Evolutionary conservation across 2,888 invertebrate genomes (phyloP).

Genomic region (Harpalus rubripes): DNA sequence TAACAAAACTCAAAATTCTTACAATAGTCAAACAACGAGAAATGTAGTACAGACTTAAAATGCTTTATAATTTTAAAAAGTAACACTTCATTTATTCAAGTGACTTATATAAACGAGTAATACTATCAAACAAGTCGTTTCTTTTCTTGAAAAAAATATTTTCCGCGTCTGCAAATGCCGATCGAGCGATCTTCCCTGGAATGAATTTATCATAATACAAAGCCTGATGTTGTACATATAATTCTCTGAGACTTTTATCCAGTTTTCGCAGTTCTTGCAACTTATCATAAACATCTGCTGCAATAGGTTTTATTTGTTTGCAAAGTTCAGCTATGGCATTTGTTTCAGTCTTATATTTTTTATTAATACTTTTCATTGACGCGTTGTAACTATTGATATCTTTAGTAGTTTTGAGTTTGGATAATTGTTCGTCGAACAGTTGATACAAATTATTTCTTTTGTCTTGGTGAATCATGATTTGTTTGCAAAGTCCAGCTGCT

Average conservation of each 20-base stretch:
- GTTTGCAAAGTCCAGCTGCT: conserved; percentile 51
- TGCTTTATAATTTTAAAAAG: no score
- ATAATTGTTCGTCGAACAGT: conserved; percentile 47
- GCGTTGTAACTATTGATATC: conserved; percentile 55
- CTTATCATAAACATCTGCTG: conserved; percentile 52
- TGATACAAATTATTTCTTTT: conserved; percentile 55
- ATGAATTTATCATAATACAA: conserved; percentile 55
- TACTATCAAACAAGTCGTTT: conserved; percentile 54
- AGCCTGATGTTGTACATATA: conserved; percentile 55
- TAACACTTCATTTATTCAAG: conserved; percentile 9
- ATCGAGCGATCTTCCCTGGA: conserved; percentile 51
- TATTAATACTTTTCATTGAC: conserved; percentile 55
- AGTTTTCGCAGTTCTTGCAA: conserved; percentile 53
- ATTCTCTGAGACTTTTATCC: conserved; percentile 50
- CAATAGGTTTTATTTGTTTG: conserved; percentile 43
- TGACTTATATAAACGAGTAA: conserved; percentile 53
- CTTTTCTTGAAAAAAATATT: conserved; percentile 58
- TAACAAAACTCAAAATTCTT: no score
- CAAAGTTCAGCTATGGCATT: conserved; percentile 38
- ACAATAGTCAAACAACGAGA: no score
- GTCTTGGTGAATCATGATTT: conserved; percentile 57
- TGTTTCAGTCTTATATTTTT: conserved; percentile 60
- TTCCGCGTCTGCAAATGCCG: conserved; percentile 58
- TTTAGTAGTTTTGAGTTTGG: conserved; percentile 57
- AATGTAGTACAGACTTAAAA: no score